Evolutionary conservation across 2,888 invertebrate species (phyloP), one percentile per base, ranked within the genome.

Genomic region (Watsonalla cultraria): DNA sequence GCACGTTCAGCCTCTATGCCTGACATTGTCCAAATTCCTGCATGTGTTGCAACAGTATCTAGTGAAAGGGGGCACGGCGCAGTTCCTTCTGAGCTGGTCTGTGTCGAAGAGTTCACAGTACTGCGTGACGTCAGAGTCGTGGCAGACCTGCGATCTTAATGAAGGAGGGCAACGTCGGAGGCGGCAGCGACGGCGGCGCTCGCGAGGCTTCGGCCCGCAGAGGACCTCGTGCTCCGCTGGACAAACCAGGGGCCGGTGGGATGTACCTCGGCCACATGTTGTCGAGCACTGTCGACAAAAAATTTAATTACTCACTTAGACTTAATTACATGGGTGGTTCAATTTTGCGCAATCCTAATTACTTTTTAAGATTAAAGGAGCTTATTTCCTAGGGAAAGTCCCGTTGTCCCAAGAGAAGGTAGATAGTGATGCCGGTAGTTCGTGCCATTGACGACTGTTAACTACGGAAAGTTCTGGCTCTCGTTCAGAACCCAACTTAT

Each of bases 21-120:
- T 56, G 52, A 54, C 56, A 9, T 62, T 62, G 13, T 76, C 76
- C 5, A 78, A 66, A 33, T 72, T 67, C 50, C 72, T 72, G 56
- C 93, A 93, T 0, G 92, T 82, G 64, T 91, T 90, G 66, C 94
- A 94, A 67, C 94, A 94, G 52, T 92, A 82, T 60, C 86, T 88
- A 58, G 90, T 90, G 64, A 93, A 94, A 0, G 88, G 91, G 0
- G 92, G 87, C 37, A 93, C 78, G 0, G 81, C 76, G 68, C 94
- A 94, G 78, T 93, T 92, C 9, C 89, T 75, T n/a, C 70, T 77
- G 0, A 92, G 73, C 37, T 86, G 78, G 4, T 85, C 84, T 0
- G 58, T 15, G 46, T 77, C 77, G 57, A 87, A 85, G 5, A 91
- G 76, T 42, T 86, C 82, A 73, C 93, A 93, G 76, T 91, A 91